Percentiles rank a stretch among this genome's conserved stretches.
These are phyloP conservation scores for Drosophila falleni DNA, from an alignment of 2,888 invertebrate genomes.

Conservation along the genomic window DNA sequence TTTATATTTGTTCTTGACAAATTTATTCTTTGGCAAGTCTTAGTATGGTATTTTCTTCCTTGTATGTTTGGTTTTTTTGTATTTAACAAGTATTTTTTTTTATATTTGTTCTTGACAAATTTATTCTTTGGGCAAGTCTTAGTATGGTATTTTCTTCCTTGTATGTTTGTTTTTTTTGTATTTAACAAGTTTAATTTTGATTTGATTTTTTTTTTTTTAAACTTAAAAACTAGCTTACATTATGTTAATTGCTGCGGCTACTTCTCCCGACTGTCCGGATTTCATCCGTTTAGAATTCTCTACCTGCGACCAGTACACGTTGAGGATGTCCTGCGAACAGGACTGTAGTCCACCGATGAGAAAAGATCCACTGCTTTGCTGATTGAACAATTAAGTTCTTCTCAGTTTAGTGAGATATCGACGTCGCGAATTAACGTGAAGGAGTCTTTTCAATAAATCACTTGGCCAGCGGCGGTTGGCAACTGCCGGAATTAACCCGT, in stretches of 20 bases:
- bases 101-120: too few relatives aligned
- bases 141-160: neutral
- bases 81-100: too few relatives aligned
- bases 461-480: constrained; percentile 3
- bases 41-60: neutral
- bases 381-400: neutral
- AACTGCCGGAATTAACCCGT: neutral
- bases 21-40: neutral
- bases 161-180: too few relatives aligned
- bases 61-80: neutral
- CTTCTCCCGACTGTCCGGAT: neutral
- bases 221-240: too few relatives aligned
- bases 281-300: neutral
- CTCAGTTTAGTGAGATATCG: neutral
- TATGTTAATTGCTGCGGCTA: neutral
- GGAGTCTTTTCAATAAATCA: neutral
- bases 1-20: too few relatives aligned
- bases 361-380: too few relatives aligned
- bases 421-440: neutral
- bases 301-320: neutral
- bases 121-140: neutral
- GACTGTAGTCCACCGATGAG: too few relatives aligned
- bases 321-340: too few relatives aligned
- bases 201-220: too few relatives aligned
- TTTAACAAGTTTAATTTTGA: too few relatives aligned